Percentiles rank a stretch among this genome's conserved stretches.
Evolutionary conservation across 2,888 invertebrate species (phyloP).

Genomic region (Torymus tubicola): DNA sequence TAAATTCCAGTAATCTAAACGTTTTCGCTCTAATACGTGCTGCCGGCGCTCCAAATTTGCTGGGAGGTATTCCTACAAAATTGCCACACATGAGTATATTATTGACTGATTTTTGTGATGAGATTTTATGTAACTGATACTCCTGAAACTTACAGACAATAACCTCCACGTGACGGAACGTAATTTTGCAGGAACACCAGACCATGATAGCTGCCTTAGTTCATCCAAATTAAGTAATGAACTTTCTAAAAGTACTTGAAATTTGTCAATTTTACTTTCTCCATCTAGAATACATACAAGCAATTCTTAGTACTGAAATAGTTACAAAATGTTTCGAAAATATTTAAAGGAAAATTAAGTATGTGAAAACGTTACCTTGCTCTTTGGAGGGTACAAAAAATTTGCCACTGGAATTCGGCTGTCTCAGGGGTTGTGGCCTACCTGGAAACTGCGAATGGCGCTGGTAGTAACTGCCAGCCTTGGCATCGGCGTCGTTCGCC

Average conservation of each 20-base stretch:
- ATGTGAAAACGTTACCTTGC: constrained; percentile 66
- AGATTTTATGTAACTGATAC: no score
- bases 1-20: constrained; percentile 96
- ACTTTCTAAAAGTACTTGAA: constrained; percentile 87
- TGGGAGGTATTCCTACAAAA: constrained; percentile 93
- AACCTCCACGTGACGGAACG: constrained; percentile 83
- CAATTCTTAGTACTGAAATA: not conserved
- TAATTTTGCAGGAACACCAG: constrained; percentile 95
- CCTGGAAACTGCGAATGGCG: constrained; percentile 81
- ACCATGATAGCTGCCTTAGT: constrained; percentile 94
- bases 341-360: not conserved
- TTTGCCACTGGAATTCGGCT: constrained; percentile 68
- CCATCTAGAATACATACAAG: constrained; percentile 70
- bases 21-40: constrained; percentile 92
- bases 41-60: constrained; percentile 92
- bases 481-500: constrained; percentile 58
- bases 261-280: constrained; percentile 91
- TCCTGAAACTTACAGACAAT: constrained; percentile 78
- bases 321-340: not conserved
- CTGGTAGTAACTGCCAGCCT: constrained; percentile 65
- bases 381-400: constrained; percentile 75
- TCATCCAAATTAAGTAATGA: constrained; percentile 90
- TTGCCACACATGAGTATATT: constrained; percentile 65
- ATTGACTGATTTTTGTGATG: no score
- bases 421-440: constrained; percentile 84